phyloP scores from a whole-genome alignment of 2,888 invertebrate genomes.

The Limenitis camilla region DNA sequence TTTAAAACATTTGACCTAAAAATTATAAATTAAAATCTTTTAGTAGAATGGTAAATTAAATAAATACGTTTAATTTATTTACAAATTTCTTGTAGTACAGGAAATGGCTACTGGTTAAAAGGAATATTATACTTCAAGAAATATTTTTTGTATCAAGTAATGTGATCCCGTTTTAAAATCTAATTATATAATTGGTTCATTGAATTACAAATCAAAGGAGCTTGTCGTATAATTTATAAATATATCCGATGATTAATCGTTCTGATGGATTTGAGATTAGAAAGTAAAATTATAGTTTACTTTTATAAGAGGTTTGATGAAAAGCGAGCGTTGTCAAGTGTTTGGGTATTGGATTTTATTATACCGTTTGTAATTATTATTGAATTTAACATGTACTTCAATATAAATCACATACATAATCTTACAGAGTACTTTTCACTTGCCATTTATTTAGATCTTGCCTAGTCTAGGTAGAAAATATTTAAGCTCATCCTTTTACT shows the following conservation, averaged over 20 bases:
- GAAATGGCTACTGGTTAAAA: constrained; percentile 4
- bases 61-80: background rate
- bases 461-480: background rate
- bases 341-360: too few relatives aligned
- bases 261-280: constrained; percentile 6
- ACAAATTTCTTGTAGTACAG: background rate
- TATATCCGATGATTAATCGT: constrained; percentile 10
- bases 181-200: constrained; percentile 17
- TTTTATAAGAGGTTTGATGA: too few relatives aligned
- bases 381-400: too few relatives aligned
- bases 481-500: background rate
- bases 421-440: too few relatives aligned
- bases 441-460: too few relatives aligned
- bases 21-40: too few relatives aligned
- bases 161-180: constrained; percentile 10
- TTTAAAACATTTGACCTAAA: too few relatives aligned
- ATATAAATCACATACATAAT: too few relatives aligned
- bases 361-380: too few relatives aligned
- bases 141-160: constrained; percentile 12
- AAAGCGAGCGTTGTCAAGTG: too few relatives aligned
- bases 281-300: too few relatives aligned
- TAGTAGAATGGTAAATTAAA: too few relatives aligned
- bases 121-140: constrained; percentile 13
- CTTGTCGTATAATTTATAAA: constrained; percentile 9
- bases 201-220: constrained; percentile 17